Evolutionary conservation across 2,797 vertebrate genomes (phyloP), one percentile per base, ranked within the genome.

Genomic region (Acanthornis magna): DNA sequence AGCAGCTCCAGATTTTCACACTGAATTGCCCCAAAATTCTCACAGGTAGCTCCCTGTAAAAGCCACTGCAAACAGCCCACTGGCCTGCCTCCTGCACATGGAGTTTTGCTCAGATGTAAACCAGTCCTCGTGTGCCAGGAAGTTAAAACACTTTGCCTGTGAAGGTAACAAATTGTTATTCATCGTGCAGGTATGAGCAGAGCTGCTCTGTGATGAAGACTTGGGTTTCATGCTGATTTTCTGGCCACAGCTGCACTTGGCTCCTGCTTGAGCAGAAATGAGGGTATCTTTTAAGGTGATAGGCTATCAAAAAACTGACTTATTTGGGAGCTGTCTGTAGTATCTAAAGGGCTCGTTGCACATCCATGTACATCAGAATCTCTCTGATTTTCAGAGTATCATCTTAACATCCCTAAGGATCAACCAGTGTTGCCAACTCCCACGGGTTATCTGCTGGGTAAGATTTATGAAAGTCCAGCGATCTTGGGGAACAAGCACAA

Each of bases 261-360:
- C 34, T 79, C 63, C 75, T 48, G 34, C 62, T 54, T 48, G 47
- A 86, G 73, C 61, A 81, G 88, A 93, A 91, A 89, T 38, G 13
- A 40, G 42, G 51, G 0, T 65, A 57, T 18, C 16, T 78, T 81
- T 67, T 47, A 77, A 61, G 68, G 55, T 40, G 27, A 81, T 0
- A 45, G 40, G 47, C 68, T 72, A 30, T 47, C 75, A 17, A 65
- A 72, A 78, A 66, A 20, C 9, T 20, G 57, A 67, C 12, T 47
- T 61, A 55, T 36, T 60, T 43, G 79, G 53, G 51, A 82, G 25
- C 5, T 76, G 21, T 51, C 40, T 48, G 7, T 17, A 54, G 34
- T 30, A 68, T 25, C n/a, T 65, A 32, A 68, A 66, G 36, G 45
- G 84, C 32, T 82, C 51, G n/a, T 32, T 58, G 22, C 51, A 83